Base-by-base conservation (phyloP, 2,888 invertebrate species). In the Euspilapteryx auroguttella region DNA sequence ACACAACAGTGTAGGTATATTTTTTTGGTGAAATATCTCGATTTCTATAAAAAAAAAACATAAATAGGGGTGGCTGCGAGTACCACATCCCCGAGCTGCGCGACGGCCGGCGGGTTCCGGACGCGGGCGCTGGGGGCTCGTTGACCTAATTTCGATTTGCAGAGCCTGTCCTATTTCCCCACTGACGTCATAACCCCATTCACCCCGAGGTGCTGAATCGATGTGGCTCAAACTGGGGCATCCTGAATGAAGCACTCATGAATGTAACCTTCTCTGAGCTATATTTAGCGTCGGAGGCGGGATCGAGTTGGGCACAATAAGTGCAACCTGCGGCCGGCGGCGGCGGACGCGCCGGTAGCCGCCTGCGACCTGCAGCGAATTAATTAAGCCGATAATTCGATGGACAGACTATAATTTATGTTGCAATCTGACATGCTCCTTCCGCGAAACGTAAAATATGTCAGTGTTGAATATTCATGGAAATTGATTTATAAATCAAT, bases 141-240 rank as follows among this genome's bases (percentile, higher is more conserved):
- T 31, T 59, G 69, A 68, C 71, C 73, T 41, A 66, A 31, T 65
- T 69, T 39, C 40, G 30, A 34, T 37, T 54, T 55, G 64, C 63
- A 65, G 64, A 59, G 62, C 59, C 65, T 63, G 42, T 49, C 65
- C 53, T 66, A 54, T 64, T 66, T 49, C 56, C 10, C 30, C 46
- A 42, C 54, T 75, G 71, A 75, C 73, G 75, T 75, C 75, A 75
- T 39, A 49, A 33, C 47, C 49, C 61, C 69, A 68, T 73, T 68
- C 68, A 68, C 55, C 61, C 61, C 55, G 51, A 44, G 44, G 37
- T 54, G 47, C 42, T 66, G 62, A 71, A 71, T 69, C 71, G 64
- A 71, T 66, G 66, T 54, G 49, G 45, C 47, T 47, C 37, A 46
- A 66, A 59, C 55, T 64, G 51, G 68, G 71, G 58, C 68, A 56